Evolutionary conservation across 2,797 vertebrate species (phyloP).

Genomic region (Labroides dimidiatus): DNA sequence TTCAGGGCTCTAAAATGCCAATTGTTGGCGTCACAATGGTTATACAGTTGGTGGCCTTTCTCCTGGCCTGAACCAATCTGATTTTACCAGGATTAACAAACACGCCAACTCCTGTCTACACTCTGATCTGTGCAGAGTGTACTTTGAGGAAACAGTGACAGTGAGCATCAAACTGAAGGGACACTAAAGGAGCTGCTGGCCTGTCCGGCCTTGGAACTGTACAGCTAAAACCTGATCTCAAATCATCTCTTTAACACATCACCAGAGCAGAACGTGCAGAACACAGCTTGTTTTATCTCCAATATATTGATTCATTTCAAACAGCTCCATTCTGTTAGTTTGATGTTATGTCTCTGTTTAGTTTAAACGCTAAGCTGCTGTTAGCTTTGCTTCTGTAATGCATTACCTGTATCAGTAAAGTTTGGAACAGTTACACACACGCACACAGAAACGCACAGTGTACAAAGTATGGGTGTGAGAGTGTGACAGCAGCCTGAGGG

Average conservation of each 20-base stretch:
- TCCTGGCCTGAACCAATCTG: too few species aligned
- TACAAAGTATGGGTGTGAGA: background rate
- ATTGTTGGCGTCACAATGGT: too few species aligned
- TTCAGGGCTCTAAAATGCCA: too few species aligned
- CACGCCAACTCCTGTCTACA: too few species aligned
- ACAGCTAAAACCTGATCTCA: too few species aligned
- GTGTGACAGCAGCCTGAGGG: constrained; percentile 44
- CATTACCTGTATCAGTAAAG: background rate
- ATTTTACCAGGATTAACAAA: too few species aligned
- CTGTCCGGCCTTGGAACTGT: too few species aligned
- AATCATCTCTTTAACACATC: background rate
- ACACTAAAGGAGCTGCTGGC: background rate
- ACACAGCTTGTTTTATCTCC: background rate
- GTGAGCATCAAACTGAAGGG: too few species aligned
- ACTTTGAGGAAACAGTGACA: too few species aligned
- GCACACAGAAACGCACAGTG: constrained; percentile 24
- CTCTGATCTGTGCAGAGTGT: background rate
- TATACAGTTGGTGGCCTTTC: too few species aligned
- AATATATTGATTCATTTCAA: background rate
- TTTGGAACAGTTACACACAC: background rate
- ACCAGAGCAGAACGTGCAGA: background rate
- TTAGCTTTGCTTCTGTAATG: background rate
- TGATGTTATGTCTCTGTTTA: background rate
- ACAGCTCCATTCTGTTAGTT: background rate
- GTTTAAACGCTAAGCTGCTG: background rate